Evolutionary conservation across 2,797 vertebrate species (phyloP).

Genomic region (Chrysolophus pictus): DNA sequence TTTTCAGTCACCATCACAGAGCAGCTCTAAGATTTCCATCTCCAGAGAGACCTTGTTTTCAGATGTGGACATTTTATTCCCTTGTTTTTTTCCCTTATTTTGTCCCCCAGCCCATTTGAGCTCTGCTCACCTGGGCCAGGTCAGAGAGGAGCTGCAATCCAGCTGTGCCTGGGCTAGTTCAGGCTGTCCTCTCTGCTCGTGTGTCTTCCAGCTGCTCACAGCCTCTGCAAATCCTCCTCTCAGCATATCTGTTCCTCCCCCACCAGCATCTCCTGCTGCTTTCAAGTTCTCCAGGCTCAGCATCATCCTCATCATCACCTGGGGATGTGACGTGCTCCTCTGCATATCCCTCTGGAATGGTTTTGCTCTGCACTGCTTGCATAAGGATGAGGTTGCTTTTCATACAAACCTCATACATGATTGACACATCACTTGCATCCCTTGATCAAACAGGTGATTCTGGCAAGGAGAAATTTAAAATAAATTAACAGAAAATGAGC

Average conservation of each 20-base stretch:
- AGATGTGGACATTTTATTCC: not conserved
- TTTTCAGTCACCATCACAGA: not conserved
- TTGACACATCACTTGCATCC: not conserved
- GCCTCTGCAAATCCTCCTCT: not conserved
- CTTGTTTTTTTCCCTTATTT: not conserved
- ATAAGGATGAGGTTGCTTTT: not conserved
- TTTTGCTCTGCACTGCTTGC: not conserved
- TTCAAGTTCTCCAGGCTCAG: constrained; percentile 43
- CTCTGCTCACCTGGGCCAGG: not conserved
- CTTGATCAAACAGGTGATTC: accelerated
- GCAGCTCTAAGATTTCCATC: not conserved
- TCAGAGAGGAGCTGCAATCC: accelerated
- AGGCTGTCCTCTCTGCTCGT: not conserved
- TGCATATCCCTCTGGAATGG: too few species aligned
- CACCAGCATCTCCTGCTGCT: not conserved
- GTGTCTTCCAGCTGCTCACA: not conserved
- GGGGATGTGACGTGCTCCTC: not conserved
- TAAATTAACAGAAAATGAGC: not conserved
- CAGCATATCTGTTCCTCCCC: not conserved
- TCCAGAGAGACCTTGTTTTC: constrained; percentile 12
- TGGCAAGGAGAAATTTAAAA: not conserved
- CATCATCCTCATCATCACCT: not conserved
- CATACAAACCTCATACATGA: too few species aligned
- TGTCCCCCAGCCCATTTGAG: not conserved
- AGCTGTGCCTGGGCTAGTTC: not conserved